Conservation (phyloP, 2,888 invertebrate species). For the Hirtodrosophila histrioides region DNA sequence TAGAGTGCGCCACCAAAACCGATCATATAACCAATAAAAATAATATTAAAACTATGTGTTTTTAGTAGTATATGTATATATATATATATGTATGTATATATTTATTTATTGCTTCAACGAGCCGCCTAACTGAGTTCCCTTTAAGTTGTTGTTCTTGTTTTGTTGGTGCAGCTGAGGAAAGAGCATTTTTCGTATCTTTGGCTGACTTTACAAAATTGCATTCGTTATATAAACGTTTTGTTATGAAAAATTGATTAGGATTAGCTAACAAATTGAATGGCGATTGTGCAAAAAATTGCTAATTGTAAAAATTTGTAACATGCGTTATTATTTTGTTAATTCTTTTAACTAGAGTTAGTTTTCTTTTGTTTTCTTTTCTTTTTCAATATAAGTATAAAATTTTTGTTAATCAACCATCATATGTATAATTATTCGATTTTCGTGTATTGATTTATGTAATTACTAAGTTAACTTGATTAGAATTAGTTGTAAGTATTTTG, state of each 20-base stretch:
- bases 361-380: conserved; percentile 4
- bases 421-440: conserved; percentile 56
- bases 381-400: conserved; percentile 48
- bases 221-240: conserved; percentile 34
- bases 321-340: conserved; percentile 52
- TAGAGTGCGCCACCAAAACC: conserved; percentile 25
- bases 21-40: conserved; percentile 1
- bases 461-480: conserved; percentile 60
- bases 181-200: conserved; percentile 41
- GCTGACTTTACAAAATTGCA: conserved; percentile 49
- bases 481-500: conserved; percentile 46
- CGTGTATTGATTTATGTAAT: conserved; percentile 32
- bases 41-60: not conserved
- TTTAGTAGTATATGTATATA: conserved; percentile 21
- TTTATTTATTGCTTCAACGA: conserved; percentile 60
- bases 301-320: conserved; percentile 56
- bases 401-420: conserved; percentile 48
- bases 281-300: conserved; percentile 59
- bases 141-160: conserved; percentile 6
- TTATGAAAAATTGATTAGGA: conserved; percentile 49
- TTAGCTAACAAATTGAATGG: conserved; percentile 60
- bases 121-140: conserved; percentile 50
- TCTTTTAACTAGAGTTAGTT: conserved; percentile 45
- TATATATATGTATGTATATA: conserved; percentile 34
- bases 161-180: conserved; percentile 26